Evolutionary conservation across 2,797 vertebrate genomes (phyloP), one percentile per base, ranked within the genome.

Genomic region (Calcarius lapponicus): DNA sequence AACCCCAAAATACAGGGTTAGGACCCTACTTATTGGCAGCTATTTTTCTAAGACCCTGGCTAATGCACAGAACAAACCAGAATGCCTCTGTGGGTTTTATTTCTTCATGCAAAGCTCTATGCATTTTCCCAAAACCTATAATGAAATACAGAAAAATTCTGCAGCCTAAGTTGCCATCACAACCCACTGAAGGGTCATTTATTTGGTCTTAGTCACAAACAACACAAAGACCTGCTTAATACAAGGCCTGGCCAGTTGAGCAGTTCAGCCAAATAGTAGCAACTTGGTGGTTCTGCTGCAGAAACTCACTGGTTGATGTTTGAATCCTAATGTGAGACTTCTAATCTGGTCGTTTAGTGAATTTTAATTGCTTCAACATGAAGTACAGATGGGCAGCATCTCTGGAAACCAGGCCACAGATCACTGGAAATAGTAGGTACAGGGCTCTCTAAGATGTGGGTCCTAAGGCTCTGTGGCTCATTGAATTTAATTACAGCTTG

Each of bases 401-500:
- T 73, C 88, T 0, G 1, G 86, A 89, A 92, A 81, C 48, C 67
- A 64, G 31, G 40, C 73, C 24, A 65, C 38, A 86, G 78, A 43
- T 54, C 3, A 4, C 71, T 71, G 57, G 76, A 95, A 80, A 62
- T 64, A 84, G 72, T 15, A 87, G 36, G 42, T 91, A 38, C 42
- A 83, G n/a, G 22, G 12, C 0, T 31, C 62, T 92, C 88, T 86
- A 80, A 90, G 57, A 84, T 79, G 43, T 88, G 80, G 64, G 19
- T 88, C 54, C 56, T 73, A 61, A 64, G 64, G 34, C 61, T 88
- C 89, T 75, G 65, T 0, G 0, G 61, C 75, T 86, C 81, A 25
- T 57, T 94, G 89, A 80, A 67, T 92, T 92, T 95, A 92, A 89
- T 93, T 84, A 87, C 29, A 66, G 53, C 78, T 66, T 94, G 64